Base-by-base conservation (phyloP, 2,797 vertebrate species). In the Ceryle rudis region DNA sequence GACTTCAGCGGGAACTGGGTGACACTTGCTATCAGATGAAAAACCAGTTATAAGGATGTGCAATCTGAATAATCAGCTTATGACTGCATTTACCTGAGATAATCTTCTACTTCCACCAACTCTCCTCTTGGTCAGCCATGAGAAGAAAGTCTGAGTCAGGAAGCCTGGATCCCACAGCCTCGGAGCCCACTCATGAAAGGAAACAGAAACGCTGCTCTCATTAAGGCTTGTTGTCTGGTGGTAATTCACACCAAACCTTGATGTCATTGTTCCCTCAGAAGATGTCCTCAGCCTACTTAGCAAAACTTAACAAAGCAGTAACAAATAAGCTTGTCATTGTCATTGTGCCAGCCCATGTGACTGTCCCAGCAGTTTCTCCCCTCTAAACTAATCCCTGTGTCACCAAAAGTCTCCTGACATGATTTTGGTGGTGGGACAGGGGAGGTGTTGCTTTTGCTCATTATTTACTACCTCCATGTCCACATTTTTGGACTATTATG, bases 321-420 rank as follows among this genome's bases (percentile, higher is more conserved):
- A 73, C 0, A 1, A 55, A 64, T n/a, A 37, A 73, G 17, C 21
- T 64, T 62, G 33, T 21, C 41, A 6, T 16, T 44, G 9, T 52
- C 13, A 10, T n/a, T 21, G 10, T 17, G 6, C 11, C 64, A 67
- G 25, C 2, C 4, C 0, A 0, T 1, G 0, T 2, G 2, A 14
- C 61, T 44, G 11, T 54, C 51, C 67, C 47, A 51, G 39, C 46
- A 61, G 25, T 12, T 20, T 62, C 51, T 66, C 44, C n/a, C 28
- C 35, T 58, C 51, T 10, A 57, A 87, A 86, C 1, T 28, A 26
- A 66, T 33, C 23, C 19, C 6, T 6, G n/a, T 3, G 1, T 17
- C 6, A 5, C 10, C 64, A 73, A 69, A 81, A 22, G 8, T 51
- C 11, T 55, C 25, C 51, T 60, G 39, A 72, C 2, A 6, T 5